phyloP scores from a whole-genome alignment of 2,113 vertebrate genomes.

The Phrynocephalus versicolor region DNA sequence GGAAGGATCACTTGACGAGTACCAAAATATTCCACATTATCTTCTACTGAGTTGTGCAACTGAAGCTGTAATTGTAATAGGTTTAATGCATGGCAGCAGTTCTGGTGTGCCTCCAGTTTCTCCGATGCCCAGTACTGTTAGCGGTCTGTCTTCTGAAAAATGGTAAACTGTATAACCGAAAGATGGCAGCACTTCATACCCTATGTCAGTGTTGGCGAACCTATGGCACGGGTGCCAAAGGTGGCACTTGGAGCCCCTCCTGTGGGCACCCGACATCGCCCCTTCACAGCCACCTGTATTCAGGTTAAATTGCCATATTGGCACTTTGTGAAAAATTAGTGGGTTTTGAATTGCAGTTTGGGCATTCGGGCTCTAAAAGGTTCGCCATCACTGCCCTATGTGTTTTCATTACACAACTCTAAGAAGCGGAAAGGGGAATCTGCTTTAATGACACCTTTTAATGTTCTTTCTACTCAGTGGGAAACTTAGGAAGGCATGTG shows the following conservation, averaged over 20 bases:
- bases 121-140: not conserved
- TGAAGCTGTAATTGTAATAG: not conserved
- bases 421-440: slow-evolving; percentile 8
- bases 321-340: too few species aligned
- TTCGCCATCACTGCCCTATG: too few species aligned
- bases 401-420: slow-evolving; percentile 23
- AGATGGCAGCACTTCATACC: slow-evolving; percentile 61
- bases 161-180: slow-evolving; percentile 58
- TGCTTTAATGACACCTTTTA: slow-evolving; percentile 24
- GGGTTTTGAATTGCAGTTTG: too few species aligned
- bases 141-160: slow-evolving; percentile 34
- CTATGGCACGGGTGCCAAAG: too few species aligned
- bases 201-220: too few species aligned
- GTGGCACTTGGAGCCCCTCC: too few species aligned
- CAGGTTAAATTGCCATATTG: too few species aligned
- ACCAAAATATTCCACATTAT: slow-evolving; percentile 18
- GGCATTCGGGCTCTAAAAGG: too few species aligned
- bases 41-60: slow-evolving; percentile 27
- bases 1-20: slow-evolving; percentile 13
- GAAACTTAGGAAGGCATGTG: slow-evolving; percentile 24
- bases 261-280: too few species aligned
- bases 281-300: too few species aligned
- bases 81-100: not conserved
- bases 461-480: slow-evolving; percentile 13
- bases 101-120: not conserved